Percentiles rank a stretch among this genome's conserved stretches.
These are phyloP conservation scores for Lagocephalus sceleratus DNA, from an alignment of 2,797 vertebrate species.

Conservation along the genomic window DNA sequence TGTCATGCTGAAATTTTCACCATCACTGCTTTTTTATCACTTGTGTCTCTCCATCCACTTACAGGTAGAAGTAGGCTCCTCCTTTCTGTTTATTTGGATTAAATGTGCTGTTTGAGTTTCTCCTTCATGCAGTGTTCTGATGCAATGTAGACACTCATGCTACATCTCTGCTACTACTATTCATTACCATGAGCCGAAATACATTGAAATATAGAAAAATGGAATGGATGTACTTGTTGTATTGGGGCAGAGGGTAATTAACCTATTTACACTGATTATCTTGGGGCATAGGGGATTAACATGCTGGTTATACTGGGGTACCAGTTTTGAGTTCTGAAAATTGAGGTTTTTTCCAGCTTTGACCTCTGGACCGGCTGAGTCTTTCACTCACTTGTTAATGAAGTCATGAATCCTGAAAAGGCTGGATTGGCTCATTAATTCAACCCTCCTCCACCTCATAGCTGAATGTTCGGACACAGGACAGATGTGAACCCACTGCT, in stretches of 20 bases:
- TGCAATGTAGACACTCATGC: too few species aligned
- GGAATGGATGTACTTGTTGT: too few species aligned
- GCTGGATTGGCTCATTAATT: not conserved
- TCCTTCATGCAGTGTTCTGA: too few species aligned
- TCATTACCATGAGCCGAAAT: too few species aligned
- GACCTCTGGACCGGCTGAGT: not conserved
- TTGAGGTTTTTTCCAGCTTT: not conserved
- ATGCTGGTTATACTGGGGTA: not conserved
- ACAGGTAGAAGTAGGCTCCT: constrained; percentile 39
- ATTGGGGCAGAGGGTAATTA: too few species aligned
- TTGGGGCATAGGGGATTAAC: too few species aligned
- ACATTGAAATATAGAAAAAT: too few species aligned
- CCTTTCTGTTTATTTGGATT: constrained; percentile 28
- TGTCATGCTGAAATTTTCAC: too few species aligned
- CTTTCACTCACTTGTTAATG: not conserved
- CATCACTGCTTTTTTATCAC: constrained; percentile 66
- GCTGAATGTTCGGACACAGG: not conserved
- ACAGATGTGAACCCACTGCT: not conserved
- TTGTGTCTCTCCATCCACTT: constrained; percentile 31
- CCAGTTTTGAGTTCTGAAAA: not conserved
- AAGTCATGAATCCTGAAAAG: too few species aligned
- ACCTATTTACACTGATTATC: too few species aligned
- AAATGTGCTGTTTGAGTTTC: not conserved
- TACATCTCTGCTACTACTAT: too few species aligned
- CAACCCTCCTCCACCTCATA: not conserved